Base-by-base conservation (phyloP, 1,140 invertebrate genomes). In the Brachionus rubens region DNA sequence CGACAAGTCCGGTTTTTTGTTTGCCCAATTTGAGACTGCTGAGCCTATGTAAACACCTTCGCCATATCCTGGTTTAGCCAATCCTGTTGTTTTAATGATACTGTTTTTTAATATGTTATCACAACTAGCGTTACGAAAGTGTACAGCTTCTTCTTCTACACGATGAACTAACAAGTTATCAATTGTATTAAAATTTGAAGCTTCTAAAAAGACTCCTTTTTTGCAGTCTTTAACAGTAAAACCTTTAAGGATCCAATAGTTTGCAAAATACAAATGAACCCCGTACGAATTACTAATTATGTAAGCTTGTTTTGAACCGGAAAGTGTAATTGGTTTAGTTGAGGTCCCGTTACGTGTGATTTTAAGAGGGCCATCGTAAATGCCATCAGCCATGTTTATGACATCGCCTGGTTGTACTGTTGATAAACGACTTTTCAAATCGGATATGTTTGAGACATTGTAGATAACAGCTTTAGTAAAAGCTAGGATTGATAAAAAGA, bases 41-140 rank as follows among this genome's bases (percentile, higher is more conserved):
- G 59, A 65, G 6, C 59, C 59, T 19, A 65, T 43, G 10, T 65
- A 65, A 9, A 65, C 36, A 5, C 59, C 59, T 65, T 65, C 59
- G 21, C 59, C 59, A 41, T 41, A 19, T 6, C 59, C 59, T 41
- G 59, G 33, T 41, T 24, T 65, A 7, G 16, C 21, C 36, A 65
- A 65, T 3, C 59, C 59, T 14, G 59, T 65, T 19, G 40, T 21
- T 41, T 43, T 65, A 9, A 65, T 65, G 1, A 65, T 21, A 16
- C 16, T 41, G 21, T 65, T 65, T 65, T 65, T 6, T 0, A 65
- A 9, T 65, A 16, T 41, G 14, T 65, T 65, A 41, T 65, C 59
- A 0, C 16, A 40, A 24, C 59, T 65, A 12, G 33, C 16, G 9
- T 40, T 21, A 16, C 59, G 33, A 41, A 65, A 65, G 28, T 65